phyloP scores from a whole-genome alignment of 1,140 invertebrate species.

The Octopus bimaculoides region DNA sequence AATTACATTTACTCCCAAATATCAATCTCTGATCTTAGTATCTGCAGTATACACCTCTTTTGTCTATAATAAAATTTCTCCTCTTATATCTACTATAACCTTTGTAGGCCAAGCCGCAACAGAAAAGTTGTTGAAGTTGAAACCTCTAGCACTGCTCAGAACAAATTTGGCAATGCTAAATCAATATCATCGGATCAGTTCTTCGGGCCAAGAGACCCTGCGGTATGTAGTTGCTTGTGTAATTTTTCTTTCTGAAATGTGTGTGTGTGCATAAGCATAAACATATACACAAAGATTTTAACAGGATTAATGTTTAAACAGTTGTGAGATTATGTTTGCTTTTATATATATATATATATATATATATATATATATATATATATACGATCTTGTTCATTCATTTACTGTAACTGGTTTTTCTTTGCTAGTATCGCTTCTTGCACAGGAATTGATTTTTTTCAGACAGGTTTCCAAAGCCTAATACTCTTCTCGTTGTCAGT shows the following conservation, averaged over 20 bases:
- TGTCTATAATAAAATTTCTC: not conserved
- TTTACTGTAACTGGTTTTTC: no score
- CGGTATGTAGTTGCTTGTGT: slow-evolving; percentile 56
- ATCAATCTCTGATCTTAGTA: slow-evolving; percentile 4
- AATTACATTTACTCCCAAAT: not conserved
- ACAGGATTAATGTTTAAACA: not conserved
- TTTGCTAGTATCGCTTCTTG: no score
- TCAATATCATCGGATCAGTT: slow-evolving; percentile 97
- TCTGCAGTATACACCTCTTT: no score
- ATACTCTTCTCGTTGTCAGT: no score
- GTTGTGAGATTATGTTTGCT: not conserved
- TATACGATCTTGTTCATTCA: no score
- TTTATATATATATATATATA: not conserved
- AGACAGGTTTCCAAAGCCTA: no score
- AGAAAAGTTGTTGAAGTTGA: slow-evolving; percentile 38
- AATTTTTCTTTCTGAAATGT: not conserved
- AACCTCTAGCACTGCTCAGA: slow-evolving; percentile 66
- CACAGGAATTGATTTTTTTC: no score
- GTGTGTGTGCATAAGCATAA: not conserved
- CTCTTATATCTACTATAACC: slow-evolving; percentile 12
- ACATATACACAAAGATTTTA: not conserved
- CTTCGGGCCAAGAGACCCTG: slow-evolving; percentile 64
- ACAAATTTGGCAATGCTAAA: slow-evolving; percentile 95
- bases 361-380: not conserved
- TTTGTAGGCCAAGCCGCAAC: slow-evolving; percentile 41